Conservation (phyloP, 92 coral and sea anemone species). For the Palythoa caribaeorum region DNA sequence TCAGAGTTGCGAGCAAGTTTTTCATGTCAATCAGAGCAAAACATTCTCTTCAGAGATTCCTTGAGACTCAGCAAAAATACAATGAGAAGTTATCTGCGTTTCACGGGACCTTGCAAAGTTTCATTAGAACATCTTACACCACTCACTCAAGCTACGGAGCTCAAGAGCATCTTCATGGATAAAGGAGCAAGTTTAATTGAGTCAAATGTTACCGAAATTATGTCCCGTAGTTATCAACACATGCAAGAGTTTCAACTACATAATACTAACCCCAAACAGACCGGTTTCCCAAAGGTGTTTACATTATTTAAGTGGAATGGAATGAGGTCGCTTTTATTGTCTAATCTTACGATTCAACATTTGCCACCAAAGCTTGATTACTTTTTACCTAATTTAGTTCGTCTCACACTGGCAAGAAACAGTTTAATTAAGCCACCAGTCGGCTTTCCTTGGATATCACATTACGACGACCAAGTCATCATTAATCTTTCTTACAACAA, state of each 20-base stretch:
- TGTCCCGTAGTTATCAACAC: neutral
- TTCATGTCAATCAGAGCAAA: neutral
- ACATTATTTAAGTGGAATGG: slow-evolving; percentile 28
- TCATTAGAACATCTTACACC: neutral
- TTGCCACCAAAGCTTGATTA: neutral
- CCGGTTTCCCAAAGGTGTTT: slow-evolving; percentile 26
- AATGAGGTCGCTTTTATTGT: neutral
- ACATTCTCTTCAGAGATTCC: neutral
- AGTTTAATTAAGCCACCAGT: neutral
- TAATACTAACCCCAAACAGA: neutral
- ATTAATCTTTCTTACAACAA: neutral
- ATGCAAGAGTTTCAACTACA: neutral
- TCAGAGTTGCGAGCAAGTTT: neutral
- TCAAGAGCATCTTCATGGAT: neutral
- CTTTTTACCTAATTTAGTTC: slow-evolving; percentile 4
- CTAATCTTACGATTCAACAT: neutral
- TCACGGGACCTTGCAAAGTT: neutral
- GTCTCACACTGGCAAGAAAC: neutral
- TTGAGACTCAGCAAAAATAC: neutral
- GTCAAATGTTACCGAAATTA: neutral
- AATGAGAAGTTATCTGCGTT: neutral
- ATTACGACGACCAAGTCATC: neutral
- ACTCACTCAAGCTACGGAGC: neutral
- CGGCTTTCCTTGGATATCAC: neutral
- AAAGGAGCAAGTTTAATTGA: neutral